Percentiles rank a stretch among this genome's conserved stretches.
Evolutionary conservation across 1,140 invertebrate species (phyloP).

Genomic region (Drosophila navojoa): DNA sequence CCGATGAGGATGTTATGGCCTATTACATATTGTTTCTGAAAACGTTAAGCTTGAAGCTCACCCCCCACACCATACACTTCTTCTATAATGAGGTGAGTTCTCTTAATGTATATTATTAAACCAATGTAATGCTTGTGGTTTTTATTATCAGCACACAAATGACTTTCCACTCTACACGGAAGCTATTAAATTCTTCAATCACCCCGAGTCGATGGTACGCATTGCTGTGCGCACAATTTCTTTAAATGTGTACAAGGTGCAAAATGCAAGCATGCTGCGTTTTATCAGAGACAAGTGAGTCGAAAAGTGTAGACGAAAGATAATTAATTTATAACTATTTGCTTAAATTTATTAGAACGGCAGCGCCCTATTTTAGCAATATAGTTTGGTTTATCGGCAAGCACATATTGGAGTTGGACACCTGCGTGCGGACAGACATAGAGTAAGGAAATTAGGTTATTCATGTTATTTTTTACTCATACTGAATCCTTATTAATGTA

Average conservation of each 20-base stretch:
- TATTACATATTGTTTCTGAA: conserved; percentile 99
- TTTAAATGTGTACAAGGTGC: conserved; percentile 97
- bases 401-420: conserved; percentile 98
- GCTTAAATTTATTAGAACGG: conserved; percentile 88
- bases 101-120: background rate
- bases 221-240: conserved; percentile 99
- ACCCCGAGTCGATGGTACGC: conserved; percentile 99
- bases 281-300: conserved; percentile 94
- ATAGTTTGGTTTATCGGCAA: conserved; percentile 99
- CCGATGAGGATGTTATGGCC: conserved; percentile 99
- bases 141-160: conserved; percentile 94
- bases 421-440: conserved; percentile 96
- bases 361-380: conserved; percentile 99
- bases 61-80: conserved; percentile 99
- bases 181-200: conserved; percentile 99
- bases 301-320: background rate
- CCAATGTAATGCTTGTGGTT: background rate
- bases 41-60: conserved; percentile 98
- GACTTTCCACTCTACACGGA: conserved; percentile 99
- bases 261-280: conserved; percentile 97
- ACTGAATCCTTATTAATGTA: conserved; percentile 50
- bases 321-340: background rate
- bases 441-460: conserved; percentile 89
- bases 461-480: background rate
- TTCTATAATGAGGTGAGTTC: conserved; percentile 95